A percentile compares a stretch with the other conserved stretches of the same genome.
These are phyloP conservation scores for Carcharodon carcharias DNA, from an alignment of 2,797 vertebrate species.

Conservation along the genomic window DNA sequence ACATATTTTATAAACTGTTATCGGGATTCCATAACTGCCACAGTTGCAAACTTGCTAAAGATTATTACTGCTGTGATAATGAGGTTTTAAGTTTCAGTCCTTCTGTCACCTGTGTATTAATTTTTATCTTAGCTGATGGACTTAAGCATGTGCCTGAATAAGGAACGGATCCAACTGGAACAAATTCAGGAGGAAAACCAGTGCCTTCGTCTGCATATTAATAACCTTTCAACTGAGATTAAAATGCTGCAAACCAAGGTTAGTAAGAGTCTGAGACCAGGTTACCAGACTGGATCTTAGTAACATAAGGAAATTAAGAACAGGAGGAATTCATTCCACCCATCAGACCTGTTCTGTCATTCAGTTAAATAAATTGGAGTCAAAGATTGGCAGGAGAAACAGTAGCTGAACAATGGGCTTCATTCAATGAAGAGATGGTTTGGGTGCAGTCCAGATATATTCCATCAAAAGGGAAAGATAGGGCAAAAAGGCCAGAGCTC, in stretches of 20 bases:
- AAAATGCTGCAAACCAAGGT: slow-evolving; percentile 40
- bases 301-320: background rate
- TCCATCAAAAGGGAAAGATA: no score
- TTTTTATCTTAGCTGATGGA: slow-evolving; percentile 44
- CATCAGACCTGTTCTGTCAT: background rate
- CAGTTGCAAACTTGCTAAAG: background rate
- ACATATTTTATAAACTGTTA: background rate
- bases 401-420: no score
- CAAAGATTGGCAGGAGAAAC: no score
- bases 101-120: slow-evolving; percentile 40
- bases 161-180: slow-evolving; percentile 42
- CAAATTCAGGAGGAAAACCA: slow-evolving; percentile 42
- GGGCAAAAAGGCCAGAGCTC: no score
- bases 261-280: slow-evolving; percentile 32
- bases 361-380: no score
- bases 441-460: no score
- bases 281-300: background rate
- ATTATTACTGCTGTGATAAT: background rate
- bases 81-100: slow-evolving; percentile 28
- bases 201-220: slow-evolving; percentile 38
- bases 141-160: slow-evolving; percentile 41
- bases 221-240: slow-evolving; percentile 39
- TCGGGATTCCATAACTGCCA: background rate
- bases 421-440: no score
- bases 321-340: background rate